These are phyloP conservation scores for Hermetia illucens DNA, from an alignment of 1,140 invertebrate species.

Conservation along the genomic window DNA sequence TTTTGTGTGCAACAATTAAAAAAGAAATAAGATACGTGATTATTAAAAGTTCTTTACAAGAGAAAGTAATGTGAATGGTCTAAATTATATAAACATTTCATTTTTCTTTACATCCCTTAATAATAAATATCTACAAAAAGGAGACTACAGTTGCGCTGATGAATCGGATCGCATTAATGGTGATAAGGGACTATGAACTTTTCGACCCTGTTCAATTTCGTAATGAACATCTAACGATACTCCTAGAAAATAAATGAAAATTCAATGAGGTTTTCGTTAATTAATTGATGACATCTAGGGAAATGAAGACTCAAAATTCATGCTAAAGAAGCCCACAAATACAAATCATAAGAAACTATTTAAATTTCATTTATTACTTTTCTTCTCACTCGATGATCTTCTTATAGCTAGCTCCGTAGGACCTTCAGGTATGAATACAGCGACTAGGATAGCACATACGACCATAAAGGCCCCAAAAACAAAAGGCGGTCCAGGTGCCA, in stretches of 20 bases:
- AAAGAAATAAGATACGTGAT: too few species aligned
- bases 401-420: slow-evolving; percentile 31
- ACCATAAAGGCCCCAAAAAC: slow-evolving; percentile 95
- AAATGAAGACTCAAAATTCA: slow-evolving; percentile 2
- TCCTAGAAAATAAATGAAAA: slow-evolving; percentile 31
- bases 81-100: too few species aligned
- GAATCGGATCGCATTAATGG: slow-evolving; percentile 64
- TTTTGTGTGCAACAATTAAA: too few species aligned
- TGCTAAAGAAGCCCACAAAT: slow-evolving; percentile 11
- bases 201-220: slow-evolving; percentile 57
- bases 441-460: slow-evolving; percentile 84
- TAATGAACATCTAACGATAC: slow-evolving; percentile 61
- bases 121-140: background rate
- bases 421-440: slow-evolving; percentile 78
- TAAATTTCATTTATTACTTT: slow-evolving; percentile 22
- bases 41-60: too few species aligned
- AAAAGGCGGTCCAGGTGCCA: slow-evolving; percentile 98
- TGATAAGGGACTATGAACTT: slow-evolving; percentile 59
- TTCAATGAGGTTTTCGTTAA: slow-evolving; percentile 4
- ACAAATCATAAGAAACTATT: slow-evolving; percentile 33
- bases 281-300: background rate
- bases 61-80: too few species aligned
- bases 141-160: slow-evolving; percentile 47
- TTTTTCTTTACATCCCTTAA: too few species aligned
- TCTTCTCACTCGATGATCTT: slow-evolving; percentile 32